Conservation (phyloP, 2,797 vertebrate genomes). For the Chlorospingus flavigularis region DNA sequence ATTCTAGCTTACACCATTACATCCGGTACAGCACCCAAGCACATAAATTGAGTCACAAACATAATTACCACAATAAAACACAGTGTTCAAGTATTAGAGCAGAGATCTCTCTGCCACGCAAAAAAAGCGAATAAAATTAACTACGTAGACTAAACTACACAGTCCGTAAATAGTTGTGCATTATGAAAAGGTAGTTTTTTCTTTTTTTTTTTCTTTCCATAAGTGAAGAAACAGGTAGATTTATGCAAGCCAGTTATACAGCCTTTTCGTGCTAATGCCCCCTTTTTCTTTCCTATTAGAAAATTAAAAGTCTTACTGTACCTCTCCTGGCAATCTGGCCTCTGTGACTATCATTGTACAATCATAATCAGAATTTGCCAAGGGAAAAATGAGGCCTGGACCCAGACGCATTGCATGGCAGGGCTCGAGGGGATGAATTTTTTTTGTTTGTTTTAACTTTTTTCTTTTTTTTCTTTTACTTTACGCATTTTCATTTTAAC, state of each 20-base stretch:
- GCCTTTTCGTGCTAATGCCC: constrained; percentile 70
- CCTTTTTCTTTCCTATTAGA: constrained; percentile 69
- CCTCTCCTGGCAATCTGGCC: constrained; percentile 70
- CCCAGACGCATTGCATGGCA: constrained; percentile 53
- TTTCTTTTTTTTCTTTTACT: not conserved
- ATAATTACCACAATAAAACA: constrained; percentile 85
- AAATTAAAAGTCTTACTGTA: constrained; percentile 75
- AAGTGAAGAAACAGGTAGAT: constrained; percentile 80
- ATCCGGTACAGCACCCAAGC: constrained; percentile 79
- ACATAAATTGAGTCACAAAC: constrained; percentile 88
- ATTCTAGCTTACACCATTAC: constrained; percentile 87
- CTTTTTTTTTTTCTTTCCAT: not conserved
- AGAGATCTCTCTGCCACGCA: constrained; percentile 76
- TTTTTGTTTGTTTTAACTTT: not conserved
- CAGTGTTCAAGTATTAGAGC: constrained; percentile 81
- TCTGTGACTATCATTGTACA: constrained; percentile 59
- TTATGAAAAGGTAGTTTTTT: constrained; percentile 82
- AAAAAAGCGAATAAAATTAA: constrained; percentile 85
- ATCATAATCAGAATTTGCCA: constrained; percentile 52
- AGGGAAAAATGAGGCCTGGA: constrained; percentile 66
- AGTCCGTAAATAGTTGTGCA: constrained; percentile 88
- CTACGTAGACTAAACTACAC: constrained; percentile 80
- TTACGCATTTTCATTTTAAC: constrained; percentile 1
- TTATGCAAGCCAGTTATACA: constrained; percentile 74
- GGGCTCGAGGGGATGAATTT: not conserved